phyloP scores from a whole-genome alignment of 2,888 invertebrate species.

The Hirtodrosophila histrioides region DNA sequence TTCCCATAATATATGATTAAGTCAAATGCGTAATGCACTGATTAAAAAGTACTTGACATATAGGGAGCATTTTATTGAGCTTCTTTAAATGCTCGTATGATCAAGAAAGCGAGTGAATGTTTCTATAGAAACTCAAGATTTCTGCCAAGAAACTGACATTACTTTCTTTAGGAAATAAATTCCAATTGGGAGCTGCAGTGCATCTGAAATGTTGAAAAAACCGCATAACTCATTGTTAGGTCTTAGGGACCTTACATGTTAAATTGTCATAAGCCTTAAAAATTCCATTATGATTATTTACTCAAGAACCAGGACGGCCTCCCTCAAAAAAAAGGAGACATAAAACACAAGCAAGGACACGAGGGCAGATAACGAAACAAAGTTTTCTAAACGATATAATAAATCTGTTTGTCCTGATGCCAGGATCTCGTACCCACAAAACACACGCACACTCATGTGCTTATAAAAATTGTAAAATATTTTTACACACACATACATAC shows the following conservation, averaged over 20 bases:
- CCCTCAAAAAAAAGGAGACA: constrained; percentile 24
- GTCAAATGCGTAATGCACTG: too few species aligned
- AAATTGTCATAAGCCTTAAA: constrained; percentile 76
- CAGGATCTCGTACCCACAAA: constrained; percentile 51
- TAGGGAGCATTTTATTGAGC: background rate
- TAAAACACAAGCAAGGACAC: constrained; percentile 63
- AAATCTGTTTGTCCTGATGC: constrained; percentile 75
- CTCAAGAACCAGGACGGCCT: constrained; percentile 53
- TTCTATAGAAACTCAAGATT: too few species aligned
- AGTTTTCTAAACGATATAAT: constrained; percentile 75
- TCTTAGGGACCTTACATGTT: constrained; percentile 57
- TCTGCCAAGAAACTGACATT: background rate
- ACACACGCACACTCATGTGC: constrained; percentile 29
- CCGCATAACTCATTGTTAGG: constrained; percentile 55
- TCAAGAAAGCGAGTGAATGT: too few species aligned
- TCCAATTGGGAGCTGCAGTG: constrained; percentile 57
- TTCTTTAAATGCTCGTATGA: background rate
- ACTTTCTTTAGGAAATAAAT: constrained; percentile 58
- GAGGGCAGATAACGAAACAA: constrained; percentile 68
- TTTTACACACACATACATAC: constrained; percentile 37
- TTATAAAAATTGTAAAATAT: constrained; percentile 75
- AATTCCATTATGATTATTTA: constrained; percentile 78
- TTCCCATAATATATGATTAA: too few species aligned
- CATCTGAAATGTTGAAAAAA: constrained; percentile 42
- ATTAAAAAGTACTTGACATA: too few species aligned